These are phyloP conservation scores for Scomber scombrus DNA, from an alignment of 2,113 vertebrate species.

Conservation along the genomic window DNA sequence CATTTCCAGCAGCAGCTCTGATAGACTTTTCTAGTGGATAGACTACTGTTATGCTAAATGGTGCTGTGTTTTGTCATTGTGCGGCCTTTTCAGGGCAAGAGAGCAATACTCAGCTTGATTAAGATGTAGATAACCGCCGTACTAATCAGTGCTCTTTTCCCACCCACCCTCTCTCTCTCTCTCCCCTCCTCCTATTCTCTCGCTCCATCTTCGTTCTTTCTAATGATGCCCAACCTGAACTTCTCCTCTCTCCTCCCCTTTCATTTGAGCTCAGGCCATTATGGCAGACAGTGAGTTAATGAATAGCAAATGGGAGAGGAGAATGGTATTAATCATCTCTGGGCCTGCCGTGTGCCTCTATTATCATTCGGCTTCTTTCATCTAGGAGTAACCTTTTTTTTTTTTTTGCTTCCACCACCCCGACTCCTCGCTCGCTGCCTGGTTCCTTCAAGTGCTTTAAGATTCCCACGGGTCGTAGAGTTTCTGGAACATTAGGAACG, in stretches of 20 bases:
- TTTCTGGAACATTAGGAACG: conserved; percentile 29
- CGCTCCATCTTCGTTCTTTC: conserved; percentile 44
- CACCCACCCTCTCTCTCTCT: background rate
- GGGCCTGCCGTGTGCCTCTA: conserved; percentile 74
- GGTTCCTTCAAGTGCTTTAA: conserved; percentile 8
- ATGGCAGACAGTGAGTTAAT: conserved; percentile 93
- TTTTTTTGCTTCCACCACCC: conserved; percentile 18
- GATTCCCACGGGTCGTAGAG: conserved; percentile 17
- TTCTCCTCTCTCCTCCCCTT: conserved; percentile 87
- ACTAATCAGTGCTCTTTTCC: conserved; percentile 61
- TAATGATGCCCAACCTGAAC: conserved; percentile 86
- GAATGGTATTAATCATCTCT: conserved; percentile 91
- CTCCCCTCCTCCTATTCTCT: conserved; percentile 15
- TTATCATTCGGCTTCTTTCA: conserved; percentile 84
- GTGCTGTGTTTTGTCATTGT: conserved; percentile 37
- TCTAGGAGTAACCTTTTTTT: conserved; percentile 64
- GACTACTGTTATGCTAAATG: conserved; percentile 39
- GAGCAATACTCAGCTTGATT: conserved; percentile 56
- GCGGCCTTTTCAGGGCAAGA: conserved; percentile 42
- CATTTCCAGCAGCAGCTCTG: background rate
- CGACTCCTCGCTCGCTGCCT: background rate
- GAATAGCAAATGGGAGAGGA: conserved; percentile 90
- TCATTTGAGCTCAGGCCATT: conserved; percentile 89
- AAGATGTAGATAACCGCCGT: conserved; percentile 64
- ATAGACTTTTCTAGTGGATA: background rate